Evolutionary conservation across 2,113 vertebrate genomes (phyloP).

Genomic region (Oncorhynchus gorbuscha): DNA sequence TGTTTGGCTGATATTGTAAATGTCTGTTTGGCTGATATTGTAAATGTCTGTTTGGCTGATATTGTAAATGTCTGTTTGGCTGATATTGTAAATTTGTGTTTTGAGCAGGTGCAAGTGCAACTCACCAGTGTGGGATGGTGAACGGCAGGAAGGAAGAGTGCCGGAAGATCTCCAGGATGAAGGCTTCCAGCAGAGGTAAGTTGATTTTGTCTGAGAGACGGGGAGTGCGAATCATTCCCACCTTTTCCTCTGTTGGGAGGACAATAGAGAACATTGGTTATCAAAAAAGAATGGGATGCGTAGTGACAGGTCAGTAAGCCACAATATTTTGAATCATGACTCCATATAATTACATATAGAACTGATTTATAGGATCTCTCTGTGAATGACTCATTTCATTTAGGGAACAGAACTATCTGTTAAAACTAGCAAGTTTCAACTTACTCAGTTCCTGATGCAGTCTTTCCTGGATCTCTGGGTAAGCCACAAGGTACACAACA

Average conservation of each 20-base stretch:
- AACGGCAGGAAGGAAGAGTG: slow-evolving; percentile 90
- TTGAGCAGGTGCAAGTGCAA: too few relatives aligned
- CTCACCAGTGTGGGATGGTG: slow-evolving; percentile 91
- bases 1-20: too few relatives aligned
- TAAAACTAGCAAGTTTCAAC: slow-evolving; percentile 30
- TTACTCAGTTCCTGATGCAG: slow-evolving; percentile 87
- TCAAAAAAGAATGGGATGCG: neutral
- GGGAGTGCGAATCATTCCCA: slow-evolving; percentile 77
- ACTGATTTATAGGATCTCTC: too few relatives aligned
- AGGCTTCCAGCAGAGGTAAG: slow-evolving; percentile 84
- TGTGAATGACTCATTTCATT: neutral
- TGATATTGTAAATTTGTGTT: too few relatives aligned
- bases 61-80: too few relatives aligned
- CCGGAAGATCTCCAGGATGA: slow-evolving; percentile 86
- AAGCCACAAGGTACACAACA: slow-evolving; percentile 80
- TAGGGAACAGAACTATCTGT: neutral
- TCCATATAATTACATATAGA: too few relatives aligned
- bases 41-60: neutral
- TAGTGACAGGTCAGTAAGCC: neutral
- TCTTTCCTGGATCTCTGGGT: slow-evolving; percentile 81
- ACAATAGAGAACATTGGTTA: neutral
- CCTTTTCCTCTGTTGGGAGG: slow-evolving; percentile 70
- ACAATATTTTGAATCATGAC: neutral
- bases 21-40: too few relatives aligned
- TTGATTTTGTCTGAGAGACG: slow-evolving; percentile 73